A percentile compares a stretch with the other conserved stretches of the same genome.
phyloP scores from a whole-genome alignment of 2,888 invertebrate genomes.

The Galerucella calmariensis region DNA sequence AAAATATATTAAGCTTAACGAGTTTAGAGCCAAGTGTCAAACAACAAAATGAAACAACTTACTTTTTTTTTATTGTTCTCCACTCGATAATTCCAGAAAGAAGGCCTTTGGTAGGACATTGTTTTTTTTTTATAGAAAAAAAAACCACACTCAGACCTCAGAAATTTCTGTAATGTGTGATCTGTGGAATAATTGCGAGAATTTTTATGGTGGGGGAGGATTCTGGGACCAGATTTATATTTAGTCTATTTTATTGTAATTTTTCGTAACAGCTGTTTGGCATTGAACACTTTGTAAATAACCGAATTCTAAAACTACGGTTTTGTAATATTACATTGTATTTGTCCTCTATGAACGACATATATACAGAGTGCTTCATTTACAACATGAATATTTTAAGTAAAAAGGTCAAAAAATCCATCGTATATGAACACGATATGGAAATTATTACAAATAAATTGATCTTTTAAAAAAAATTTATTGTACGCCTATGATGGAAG shows the following conservation, averaged over 20 bases:
- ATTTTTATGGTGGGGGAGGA: slow-evolving; percentile 59
- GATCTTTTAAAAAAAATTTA: too few relatives aligned
- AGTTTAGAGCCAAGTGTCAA: slow-evolving; percentile 26
- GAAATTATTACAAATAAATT: too few relatives aligned
- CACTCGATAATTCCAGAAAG: slow-evolving; percentile 71
- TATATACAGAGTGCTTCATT: too few relatives aligned
- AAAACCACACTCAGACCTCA: slow-evolving; percentile 52
- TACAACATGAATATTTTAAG: too few relatives aligned
- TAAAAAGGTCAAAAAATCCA: too few relatives aligned
- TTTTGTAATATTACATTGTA: slow-evolving; percentile 17
- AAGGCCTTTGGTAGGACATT: slow-evolving; percentile 73
- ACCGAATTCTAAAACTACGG: slow-evolving; percentile 28
- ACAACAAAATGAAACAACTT: slow-evolving; percentile 52
- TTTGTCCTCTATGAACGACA: not conserved
- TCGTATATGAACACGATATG: too few relatives aligned
- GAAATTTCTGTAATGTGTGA: slow-evolving; percentile 50
- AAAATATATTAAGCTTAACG: slow-evolving; percentile 19
- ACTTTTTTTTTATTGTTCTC: slow-evolving; percentile 63
- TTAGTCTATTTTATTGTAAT: slow-evolving; percentile 59
- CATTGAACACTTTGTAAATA: slow-evolving; percentile 43
- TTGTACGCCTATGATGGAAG: too few relatives aligned
- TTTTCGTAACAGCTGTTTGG: slow-evolving; percentile 56
- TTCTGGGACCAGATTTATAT: slow-evolving; percentile 60
- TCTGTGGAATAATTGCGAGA: slow-evolving; percentile 56
- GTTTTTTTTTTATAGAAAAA: slow-evolving; percentile 48